Conservation (phyloP, 2,888 invertebrate genomes). For the Clusia tigrina region DNA sequence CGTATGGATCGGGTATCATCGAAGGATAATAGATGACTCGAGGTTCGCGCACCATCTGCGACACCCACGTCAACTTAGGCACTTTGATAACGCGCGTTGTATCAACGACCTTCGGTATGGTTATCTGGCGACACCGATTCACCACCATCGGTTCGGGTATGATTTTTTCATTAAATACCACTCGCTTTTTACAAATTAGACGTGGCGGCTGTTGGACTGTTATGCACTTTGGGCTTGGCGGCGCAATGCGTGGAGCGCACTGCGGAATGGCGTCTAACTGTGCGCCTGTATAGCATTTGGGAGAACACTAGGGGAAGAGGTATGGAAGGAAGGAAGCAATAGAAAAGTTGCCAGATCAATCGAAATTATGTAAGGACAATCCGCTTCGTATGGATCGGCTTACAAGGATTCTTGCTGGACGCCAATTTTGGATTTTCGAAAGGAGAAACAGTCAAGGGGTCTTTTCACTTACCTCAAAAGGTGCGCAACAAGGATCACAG, state of each 20-base stretch:
- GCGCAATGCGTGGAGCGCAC: constrained; percentile 55
- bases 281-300: constrained; percentile 56
- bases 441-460: constrained; percentile 17
- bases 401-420: no score
- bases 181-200: constrained; percentile 57
- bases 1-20: constrained; percentile 59
- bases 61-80: constrained; percentile 57
- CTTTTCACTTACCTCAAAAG: constrained; percentile 56
- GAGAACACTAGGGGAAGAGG: constrained; percentile 48
- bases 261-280: constrained; percentile 58
- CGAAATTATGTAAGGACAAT: constrained; percentile 33
- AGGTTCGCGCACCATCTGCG: constrained; percentile 59
- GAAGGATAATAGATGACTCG: constrained; percentile 58
- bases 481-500: constrained; percentile 60
- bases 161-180: constrained; percentile 58
- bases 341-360: background rate
- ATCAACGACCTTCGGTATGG: constrained; percentile 58
- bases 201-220: constrained; percentile 60
- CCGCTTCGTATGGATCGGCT: constrained; percentile 37
- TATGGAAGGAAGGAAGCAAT: background rate
- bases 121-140: constrained; percentile 56
- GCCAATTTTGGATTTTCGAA: constrained; percentile 20
- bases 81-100: constrained; percentile 58
- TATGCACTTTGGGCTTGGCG: constrained; percentile 56
- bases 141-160: constrained; percentile 57